Conservation (phyloP, 2,113 vertebrate species). For the Anoplopoma fimbria region DNA sequence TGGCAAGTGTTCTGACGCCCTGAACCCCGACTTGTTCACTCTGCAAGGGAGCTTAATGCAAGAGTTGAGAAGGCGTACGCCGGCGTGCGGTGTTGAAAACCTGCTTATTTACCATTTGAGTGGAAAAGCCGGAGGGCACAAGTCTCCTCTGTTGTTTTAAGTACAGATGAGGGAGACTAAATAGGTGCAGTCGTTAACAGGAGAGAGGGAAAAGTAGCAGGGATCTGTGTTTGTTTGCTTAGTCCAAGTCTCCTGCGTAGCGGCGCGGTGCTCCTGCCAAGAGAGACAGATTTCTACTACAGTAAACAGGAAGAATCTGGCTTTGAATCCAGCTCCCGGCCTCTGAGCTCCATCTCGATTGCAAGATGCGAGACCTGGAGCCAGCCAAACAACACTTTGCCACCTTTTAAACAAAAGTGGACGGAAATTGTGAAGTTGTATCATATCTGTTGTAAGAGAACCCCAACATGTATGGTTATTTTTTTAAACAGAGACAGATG, state of each 20-base stretch:
- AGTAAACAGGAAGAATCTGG: constrained; percentile 72
- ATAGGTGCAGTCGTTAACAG: constrained; percentile 61
- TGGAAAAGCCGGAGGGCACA: constrained; percentile 62
- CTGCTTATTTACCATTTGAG: constrained; percentile 66
- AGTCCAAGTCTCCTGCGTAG: constrained; percentile 63
- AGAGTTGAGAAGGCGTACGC: constrained; percentile 49
- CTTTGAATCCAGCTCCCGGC: constrained; percentile 44
- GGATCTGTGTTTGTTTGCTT: constrained; percentile 74
- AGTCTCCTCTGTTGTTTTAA: constrained; percentile 66
- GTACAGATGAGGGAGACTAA: constrained; percentile 65
- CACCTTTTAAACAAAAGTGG: constrained; percentile 22
- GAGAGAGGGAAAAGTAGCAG: constrained; percentile 60
- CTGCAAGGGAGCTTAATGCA: constrained; percentile 15
- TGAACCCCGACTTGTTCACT: neutral
- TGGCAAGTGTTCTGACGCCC: neutral
- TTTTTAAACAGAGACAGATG: constrained; percentile 11
- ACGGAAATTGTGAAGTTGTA: neutral
- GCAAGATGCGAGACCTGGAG: constrained; percentile 22
- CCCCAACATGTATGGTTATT: neutral
- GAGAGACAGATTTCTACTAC: constrained; percentile 67
- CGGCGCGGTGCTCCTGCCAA: constrained; percentile 42
- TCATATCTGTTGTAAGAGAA: neutral
- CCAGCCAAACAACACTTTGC: constrained; percentile 35
- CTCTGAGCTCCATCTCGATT: constrained; percentile 41
- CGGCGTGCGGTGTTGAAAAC: constrained; percentile 60